phyloP scores from a whole-genome alignment of 2,888 invertebrate genomes.

The Volucella inanis region DNA sequence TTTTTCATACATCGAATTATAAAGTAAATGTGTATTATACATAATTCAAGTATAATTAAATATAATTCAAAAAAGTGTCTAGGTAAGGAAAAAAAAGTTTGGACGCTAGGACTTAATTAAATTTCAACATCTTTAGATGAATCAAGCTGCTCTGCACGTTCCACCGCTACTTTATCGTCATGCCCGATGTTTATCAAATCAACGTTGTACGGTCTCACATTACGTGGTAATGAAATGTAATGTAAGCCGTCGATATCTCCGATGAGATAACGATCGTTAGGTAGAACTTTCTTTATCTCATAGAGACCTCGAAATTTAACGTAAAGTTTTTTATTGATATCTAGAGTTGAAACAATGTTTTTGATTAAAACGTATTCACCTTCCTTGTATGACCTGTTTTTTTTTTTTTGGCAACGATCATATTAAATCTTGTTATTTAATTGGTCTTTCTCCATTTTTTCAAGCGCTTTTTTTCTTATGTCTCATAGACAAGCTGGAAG shows the following conservation, averaged over 20 bases:
- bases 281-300: conserved; percentile 74
- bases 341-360: conserved; percentile 72
- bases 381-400: background rate
- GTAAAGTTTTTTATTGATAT: conserved; percentile 75
- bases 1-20: too few relatives aligned
- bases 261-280: conserved; percentile 75
- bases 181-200: too few relatives aligned
- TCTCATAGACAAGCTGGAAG: background rate
- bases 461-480: conserved; percentile 42
- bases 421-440: conserved; percentile 32
- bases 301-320: conserved; percentile 77
- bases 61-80: too few relatives aligned
- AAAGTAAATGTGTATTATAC: too few relatives aligned
- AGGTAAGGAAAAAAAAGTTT: too few relatives aligned
- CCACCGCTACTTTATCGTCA: too few relatives aligned
- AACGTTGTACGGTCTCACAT: too few relatives aligned
- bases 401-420: conserved; percentile 20
- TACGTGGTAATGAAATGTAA: conserved; percentile 15
- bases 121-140: too few relatives aligned
- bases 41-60: too few relatives aligned
- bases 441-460: conserved; percentile 61
- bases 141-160: too few relatives aligned
- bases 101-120: too few relatives aligned
- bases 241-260: conserved; percentile 47
- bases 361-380: conserved; percentile 76